phyloP scores from a whole-genome alignment of 2,888 invertebrate species.

The Diarsia dahlii region DNA sequence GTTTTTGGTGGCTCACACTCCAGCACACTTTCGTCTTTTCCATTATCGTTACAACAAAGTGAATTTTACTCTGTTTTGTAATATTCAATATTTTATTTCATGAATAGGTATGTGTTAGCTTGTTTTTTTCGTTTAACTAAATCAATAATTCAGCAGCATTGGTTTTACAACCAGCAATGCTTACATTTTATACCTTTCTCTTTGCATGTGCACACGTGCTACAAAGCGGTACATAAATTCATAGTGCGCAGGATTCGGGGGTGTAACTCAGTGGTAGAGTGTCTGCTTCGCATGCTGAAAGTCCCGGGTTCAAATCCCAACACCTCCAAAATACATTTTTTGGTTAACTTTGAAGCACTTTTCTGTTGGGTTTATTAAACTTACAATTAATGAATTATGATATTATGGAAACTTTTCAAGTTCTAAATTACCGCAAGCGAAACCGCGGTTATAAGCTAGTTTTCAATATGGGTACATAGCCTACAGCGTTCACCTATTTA shows the following conservation, averaged over 20 bases:
- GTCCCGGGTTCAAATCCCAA: constrained; percentile 92
- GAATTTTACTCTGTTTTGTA: too few relatives aligned
- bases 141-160: not conserved
- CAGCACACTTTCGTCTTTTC: too few relatives aligned
- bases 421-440: too few relatives aligned
- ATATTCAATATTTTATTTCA: too few relatives aligned
- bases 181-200: not conserved
- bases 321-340: constrained; percentile 85
- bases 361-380: not conserved
- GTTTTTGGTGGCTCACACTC: too few relatives aligned
- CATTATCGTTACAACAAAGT: too few relatives aligned
- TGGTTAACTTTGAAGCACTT: not conserved
- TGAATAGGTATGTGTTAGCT: not conserved
- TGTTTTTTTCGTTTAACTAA: not conserved
- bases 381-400: too few relatives aligned
- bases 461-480: not conserved
- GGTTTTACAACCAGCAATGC: not conserved
- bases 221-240: not conserved
- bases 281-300: constrained; percentile 93
- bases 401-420: too few relatives aligned
- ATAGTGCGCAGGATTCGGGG: rapidly evolving
- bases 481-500: not conserved
- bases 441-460: too few relatives aligned
- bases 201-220: not conserved
- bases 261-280: constrained; percentile 75